Evolutionary conservation across 2,113 vertebrate species (phyloP), one percentile per base, ranked within the genome.

Genomic region (Sciurus niger): DNA sequence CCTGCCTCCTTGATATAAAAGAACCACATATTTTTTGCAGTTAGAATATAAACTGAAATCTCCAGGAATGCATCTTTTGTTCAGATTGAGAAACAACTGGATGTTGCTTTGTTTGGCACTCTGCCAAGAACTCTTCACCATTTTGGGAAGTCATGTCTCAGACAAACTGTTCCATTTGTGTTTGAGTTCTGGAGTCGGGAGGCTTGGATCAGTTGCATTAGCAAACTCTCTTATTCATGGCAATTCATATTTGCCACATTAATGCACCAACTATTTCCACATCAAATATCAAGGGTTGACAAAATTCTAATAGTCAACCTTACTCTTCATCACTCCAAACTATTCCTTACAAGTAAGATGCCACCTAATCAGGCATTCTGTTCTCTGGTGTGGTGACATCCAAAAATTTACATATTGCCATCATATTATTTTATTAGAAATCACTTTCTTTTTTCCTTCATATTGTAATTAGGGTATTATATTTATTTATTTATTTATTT

Each of bases 1-100:
- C 24, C 58, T 72, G 74, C 48, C 37, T 68, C 37, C 18, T 28
- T 3, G 28, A 51, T 74, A 55, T 4, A 8, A 37, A 70, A 73
- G 93, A 91, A 53, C n/a, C 11, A 68, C 46, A 3, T 8, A 4
- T 46, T 78, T 92, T 88, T 60, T 73, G 37, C 76, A 4, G 76
- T 76, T 91, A 48, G 12, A 67, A 65, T 1, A 63, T 37, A 83
- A 74, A 89, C 17, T 0, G 1, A 89, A 70, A 46, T 89, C 48
- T 91, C 94, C 68, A 89, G 87, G 89, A 89, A 89, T 4, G 6
- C 22, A 78, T 24, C 34, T 76, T 28, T 74, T 68, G 30, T 63
- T 96, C 89, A 51, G 32, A 51, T 1, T 43, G 85, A 97, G 46
- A 46, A 84, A 94, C 25, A 58, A 89, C 34, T n/a, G 28, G 40